A percentile compares a stretch with the other conserved stretches of the same genome.
Conservation (phyloP, 2,888 invertebrate species). For the Alviniconcha strummeri region DNA sequence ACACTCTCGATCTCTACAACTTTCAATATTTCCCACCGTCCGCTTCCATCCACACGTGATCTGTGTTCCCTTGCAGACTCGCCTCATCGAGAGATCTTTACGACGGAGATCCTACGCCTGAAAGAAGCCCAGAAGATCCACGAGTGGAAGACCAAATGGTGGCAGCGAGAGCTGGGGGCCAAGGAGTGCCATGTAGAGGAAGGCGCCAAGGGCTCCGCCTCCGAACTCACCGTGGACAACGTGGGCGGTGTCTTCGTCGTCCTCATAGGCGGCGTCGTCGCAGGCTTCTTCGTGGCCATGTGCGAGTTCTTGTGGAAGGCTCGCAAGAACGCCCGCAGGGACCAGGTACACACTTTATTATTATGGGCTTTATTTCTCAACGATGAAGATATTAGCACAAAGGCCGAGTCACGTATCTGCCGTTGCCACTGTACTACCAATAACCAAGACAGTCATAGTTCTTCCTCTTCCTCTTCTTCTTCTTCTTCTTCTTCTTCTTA, state of each 20-base stretch:
- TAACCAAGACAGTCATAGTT: no score
- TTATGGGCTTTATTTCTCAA: no score
- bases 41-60: no score
- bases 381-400: no score
- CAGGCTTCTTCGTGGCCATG: constrained; percentile 93
- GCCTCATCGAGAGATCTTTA: constrained; percentile 96
- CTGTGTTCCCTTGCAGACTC: constrained; percentile 78
- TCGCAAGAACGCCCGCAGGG: constrained; percentile 66
- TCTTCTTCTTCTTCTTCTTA: no score
- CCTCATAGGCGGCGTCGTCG: constrained; percentile 90
- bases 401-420: no score
- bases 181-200: constrained; percentile 78
- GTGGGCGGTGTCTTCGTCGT: constrained; percentile 96
- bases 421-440: no score
- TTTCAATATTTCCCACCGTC: no score
- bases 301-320: constrained; percentile 83
- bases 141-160: constrained; percentile 93
- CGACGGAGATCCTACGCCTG: constrained; percentile 93
- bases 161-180: constrained; percentile 76
- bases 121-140: constrained; percentile 95
- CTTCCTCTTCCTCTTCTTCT: no score
- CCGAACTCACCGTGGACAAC: constrained; percentile 93
- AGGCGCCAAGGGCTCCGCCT: constrained; percentile 82
- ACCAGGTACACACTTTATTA: constrained; percentile 69
- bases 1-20: no score